Evolutionary conservation across 1,140 invertebrate genomes (phyloP).

Genomic region (Belonocnema kinseyi): DNA sequence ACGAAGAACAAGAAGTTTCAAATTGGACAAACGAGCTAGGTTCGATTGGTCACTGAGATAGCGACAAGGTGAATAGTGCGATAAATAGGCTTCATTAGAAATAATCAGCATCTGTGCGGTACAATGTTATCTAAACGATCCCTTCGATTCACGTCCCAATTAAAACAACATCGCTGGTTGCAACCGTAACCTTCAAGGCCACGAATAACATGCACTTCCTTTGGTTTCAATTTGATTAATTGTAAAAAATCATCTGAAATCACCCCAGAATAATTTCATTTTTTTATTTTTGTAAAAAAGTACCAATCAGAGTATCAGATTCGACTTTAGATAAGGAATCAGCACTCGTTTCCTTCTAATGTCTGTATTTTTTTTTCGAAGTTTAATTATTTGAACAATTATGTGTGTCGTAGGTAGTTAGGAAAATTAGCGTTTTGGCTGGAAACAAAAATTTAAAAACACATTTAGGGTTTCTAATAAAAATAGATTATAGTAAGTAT

Average conservation of each 20-base stretch:
- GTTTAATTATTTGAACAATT: too few species aligned
- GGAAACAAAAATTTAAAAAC: too few species aligned
- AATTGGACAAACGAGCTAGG: constrained; percentile 13
- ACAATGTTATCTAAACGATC: constrained; percentile 44
- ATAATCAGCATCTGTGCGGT: constrained; percentile 44
- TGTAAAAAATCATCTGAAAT: neutral
- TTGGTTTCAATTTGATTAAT: neutral
- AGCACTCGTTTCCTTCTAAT: too few species aligned
- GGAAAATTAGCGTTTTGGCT: too few species aligned
- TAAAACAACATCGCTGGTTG: constrained; percentile 22
- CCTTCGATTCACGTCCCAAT: constrained; percentile 39
- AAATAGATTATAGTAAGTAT: too few species aligned
- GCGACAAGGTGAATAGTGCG: neutral
- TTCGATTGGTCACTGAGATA: neutral
- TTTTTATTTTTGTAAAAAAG: too few species aligned
- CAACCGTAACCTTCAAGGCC: constrained; percentile 15
- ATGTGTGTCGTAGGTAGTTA: too few species aligned
- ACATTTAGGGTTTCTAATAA: too few species aligned
- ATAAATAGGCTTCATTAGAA: constrained; percentile 46
- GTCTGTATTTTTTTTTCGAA: too few species aligned
- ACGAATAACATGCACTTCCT: constrained; percentile 10
- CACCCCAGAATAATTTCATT: too few species aligned
- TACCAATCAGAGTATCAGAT: too few species aligned
- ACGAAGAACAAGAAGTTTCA: constrained; percentile 18
- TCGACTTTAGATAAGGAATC: too few species aligned